Base-by-base conservation (phyloP, 2,888 invertebrate species). In the Tetragonula carbonaria region DNA sequence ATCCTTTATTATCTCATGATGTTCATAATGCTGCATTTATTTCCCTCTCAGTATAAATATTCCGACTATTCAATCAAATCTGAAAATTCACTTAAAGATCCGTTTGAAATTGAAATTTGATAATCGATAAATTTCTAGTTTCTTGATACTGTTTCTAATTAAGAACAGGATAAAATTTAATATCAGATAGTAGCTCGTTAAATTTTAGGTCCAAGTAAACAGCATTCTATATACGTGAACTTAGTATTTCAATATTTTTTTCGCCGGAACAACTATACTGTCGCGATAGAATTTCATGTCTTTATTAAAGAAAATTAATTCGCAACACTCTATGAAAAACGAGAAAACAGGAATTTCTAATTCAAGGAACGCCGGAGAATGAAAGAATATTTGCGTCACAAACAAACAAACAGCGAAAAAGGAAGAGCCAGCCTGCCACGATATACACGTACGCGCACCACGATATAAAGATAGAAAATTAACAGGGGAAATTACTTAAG, bases 321-420 rank as follows among this genome's bases (percentile, higher is more conserved):
- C 57, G 57, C n/a, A n/a, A 28, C 8, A 62, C 0, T 0, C 4
- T 16, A 21, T 13, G 21, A 33, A 33, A 21, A 73, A 45, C 38
- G 11, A 4, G 50, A 18, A 57, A 75, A 67, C 53, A 65, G 65
- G 33, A 21, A 38, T 65, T 78, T 21, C 11, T 73, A 73, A 65
- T 51, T 53, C 38, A 53, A 23, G 21, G 23, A 73, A 28, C 45
- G 16, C 53, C 8, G 45, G 45, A 55, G 38, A 72, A 45, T 53
- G 63, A 51, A 63, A 38, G 53, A 78, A 73, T 65, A 78, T 74
- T 78, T 78, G 73, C 65, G 66, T 65, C 28, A 14, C 62, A 45
- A 59, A 59, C n/a, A 57, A 72, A 73, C 14, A 6, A 73, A 59
- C 71, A n/a, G 38, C 33, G 5, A 66, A 65, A 65, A 62, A 53